These are phyloP conservation scores for Sebastes taczanowskii DNA, from an alignment of 2,797 vertebrate genomes.

Conservation along the genomic window DNA sequence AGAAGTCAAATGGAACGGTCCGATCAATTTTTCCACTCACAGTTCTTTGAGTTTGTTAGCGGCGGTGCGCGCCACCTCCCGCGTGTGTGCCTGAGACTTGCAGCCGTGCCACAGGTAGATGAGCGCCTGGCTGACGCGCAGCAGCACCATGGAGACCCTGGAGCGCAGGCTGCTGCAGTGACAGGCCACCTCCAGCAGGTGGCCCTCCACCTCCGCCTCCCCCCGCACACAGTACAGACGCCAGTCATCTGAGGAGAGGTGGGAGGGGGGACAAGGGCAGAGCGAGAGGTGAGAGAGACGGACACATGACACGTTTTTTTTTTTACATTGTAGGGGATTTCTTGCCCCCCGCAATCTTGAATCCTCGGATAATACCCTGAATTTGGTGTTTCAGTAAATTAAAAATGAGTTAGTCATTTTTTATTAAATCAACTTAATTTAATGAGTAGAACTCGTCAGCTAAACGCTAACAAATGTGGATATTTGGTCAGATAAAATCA, in stretches of 20 bases:
- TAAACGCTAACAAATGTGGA: too few species aligned
- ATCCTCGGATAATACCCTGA: too few species aligned
- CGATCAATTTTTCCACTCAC: constrained; percentile 78
- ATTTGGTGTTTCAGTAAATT: too few species aligned
- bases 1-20: neutral
- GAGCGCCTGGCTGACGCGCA: constrained; percentile 89
- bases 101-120: constrained; percentile 97
- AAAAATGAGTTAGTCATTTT: too few species aligned
- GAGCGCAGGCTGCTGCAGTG: constrained; percentile 96
- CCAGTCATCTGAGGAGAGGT: constrained; percentile 86
- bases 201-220: constrained; percentile 90
- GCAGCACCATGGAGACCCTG: constrained; percentile 91
- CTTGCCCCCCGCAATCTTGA: too few species aligned
- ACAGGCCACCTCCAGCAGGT: constrained; percentile 93
- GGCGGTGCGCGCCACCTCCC: constrained; percentile 86
- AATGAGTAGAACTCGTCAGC: too few species aligned
- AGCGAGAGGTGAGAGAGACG: neutral
- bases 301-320: too few species aligned
- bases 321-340: too few species aligned
- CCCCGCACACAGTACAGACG: constrained; percentile 93
- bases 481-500: too few species aligned
- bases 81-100: constrained; percentile 90
- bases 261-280: neutral
- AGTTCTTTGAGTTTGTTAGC: constrained; percentile 91
- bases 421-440: too few species aligned